phyloP scores from a whole-genome alignment of 2,797 vertebrate genomes.

The Neoniphon sammara region DNA sequence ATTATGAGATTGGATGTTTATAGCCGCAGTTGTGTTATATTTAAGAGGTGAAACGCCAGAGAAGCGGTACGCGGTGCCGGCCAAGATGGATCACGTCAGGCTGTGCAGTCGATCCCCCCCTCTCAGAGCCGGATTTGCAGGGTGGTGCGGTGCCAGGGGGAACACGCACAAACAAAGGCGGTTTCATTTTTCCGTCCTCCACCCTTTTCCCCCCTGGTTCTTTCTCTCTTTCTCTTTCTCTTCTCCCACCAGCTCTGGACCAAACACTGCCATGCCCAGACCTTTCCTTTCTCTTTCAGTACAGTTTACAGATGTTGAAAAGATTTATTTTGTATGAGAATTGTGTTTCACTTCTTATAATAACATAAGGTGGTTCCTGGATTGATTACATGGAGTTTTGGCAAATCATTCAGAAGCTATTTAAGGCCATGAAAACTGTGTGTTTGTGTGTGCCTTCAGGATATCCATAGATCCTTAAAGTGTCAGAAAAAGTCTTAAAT shows the following conservation, averaged over 20 bases:
- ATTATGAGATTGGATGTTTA: constrained; percentile 47
- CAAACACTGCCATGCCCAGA: background rate
- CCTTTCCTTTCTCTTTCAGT: no score
- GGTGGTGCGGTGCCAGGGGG: constrained; percentile 26
- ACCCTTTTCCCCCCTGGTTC: background rate
- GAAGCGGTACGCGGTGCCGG: background rate
- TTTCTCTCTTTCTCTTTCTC: background rate
- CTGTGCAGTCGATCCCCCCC: constrained; percentile 25
- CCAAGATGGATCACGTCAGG: constrained; percentile 46
- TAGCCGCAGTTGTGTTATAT: constrained; percentile 45
- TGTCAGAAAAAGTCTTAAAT: no score
- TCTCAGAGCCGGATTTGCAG: constrained; percentile 30
- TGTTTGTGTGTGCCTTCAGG: no score
- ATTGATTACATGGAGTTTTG: no score
- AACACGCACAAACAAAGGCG: constrained; percentile 45
- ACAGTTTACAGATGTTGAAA: no score
- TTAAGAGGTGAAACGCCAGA: constrained; percentile 32
- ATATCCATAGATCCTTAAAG: no score
- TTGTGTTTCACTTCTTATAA: no score
- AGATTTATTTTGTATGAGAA: no score
- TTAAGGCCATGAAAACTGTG: no score
- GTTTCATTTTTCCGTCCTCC: constrained; percentile 10
- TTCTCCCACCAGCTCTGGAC: background rate
- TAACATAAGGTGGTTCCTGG: no score
- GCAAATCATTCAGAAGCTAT: no score